Evolutionary conservation across 2,113 vertebrate species (phyloP).

Genomic region (Zosterops lateralis): DNA sequence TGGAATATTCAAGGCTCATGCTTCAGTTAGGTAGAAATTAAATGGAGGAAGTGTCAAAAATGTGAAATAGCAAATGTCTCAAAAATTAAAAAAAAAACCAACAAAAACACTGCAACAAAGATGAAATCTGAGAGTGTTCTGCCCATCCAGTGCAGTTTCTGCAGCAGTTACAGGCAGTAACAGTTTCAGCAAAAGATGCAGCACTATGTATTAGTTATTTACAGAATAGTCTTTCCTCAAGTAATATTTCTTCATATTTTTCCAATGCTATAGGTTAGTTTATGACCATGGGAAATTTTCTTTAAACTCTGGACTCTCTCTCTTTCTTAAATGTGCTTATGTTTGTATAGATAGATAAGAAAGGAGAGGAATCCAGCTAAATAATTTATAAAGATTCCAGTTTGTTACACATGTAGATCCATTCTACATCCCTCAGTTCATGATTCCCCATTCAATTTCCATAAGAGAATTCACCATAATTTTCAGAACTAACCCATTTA

Average conservation of each 20-base stretch:
- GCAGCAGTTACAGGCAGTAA: neutral
- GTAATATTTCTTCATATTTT: neutral
- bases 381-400: neutral
- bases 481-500: neutral
- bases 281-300: neutral
- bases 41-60: neutral
- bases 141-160: neutral
- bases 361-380: neutral
- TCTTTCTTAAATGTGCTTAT: neutral
- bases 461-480: neutral
- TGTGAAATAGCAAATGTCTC: neutral
- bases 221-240: neutral
- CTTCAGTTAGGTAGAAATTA: neutral
- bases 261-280: neutral
- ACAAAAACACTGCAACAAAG: neutral
- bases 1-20: neutral
- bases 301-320: neutral
- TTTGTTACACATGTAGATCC: neutral
- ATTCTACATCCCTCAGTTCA: neutral
- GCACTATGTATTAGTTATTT: neutral
- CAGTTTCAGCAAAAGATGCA: neutral
- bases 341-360: neutral
- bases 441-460: neutral
- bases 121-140: fast-evolving
- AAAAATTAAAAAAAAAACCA: neutral